phyloP scores from a whole-genome alignment of 2,113 vertebrate species.

The Procavia capensis region DNA sequence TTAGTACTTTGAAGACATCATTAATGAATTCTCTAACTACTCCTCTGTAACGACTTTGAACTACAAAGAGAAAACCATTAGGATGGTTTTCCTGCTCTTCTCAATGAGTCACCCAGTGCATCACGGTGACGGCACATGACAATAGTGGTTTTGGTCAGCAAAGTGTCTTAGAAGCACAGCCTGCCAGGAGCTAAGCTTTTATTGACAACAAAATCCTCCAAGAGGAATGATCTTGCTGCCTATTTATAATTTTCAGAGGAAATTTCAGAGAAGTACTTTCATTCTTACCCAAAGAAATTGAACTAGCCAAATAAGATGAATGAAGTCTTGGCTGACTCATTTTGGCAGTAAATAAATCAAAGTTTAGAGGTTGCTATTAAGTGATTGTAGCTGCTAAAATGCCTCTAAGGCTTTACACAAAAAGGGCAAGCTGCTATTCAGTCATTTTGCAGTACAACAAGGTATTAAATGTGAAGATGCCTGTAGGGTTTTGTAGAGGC shows the following conservation, averaged over 20 bases:
- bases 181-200: slow-evolving; percentile 29
- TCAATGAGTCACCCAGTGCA: neutral
- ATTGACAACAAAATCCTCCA: slow-evolving; percentile 17
- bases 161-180: neutral
- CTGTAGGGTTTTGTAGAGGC: neutral
- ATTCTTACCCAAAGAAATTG: slow-evolving; percentile 54
- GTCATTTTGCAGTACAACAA: neutral
- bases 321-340: slow-evolving; percentile 66
- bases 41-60: neutral
- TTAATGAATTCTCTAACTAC: neutral
- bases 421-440: slow-evolving; percentile 34
- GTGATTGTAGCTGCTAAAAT: slow-evolving; percentile 48
- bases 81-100: neutral
- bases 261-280: slow-evolving; percentile 48
- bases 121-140: neutral
- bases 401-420: neutral
- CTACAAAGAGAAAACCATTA: neutral
- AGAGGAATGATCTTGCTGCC: slow-evolving; percentile 43
- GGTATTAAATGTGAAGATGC: neutral
- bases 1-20: neutral
- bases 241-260: slow-evolving; percentile 69
- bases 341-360: slow-evolving; percentile 73
- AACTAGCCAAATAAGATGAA: slow-evolving; percentile 65
- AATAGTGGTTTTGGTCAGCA: neutral
- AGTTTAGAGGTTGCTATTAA: slow-evolving; percentile 56